phyloP scores from a whole-genome alignment of 2,113 vertebrate genomes.

The Megaleporinus macrocephalus region DNA sequence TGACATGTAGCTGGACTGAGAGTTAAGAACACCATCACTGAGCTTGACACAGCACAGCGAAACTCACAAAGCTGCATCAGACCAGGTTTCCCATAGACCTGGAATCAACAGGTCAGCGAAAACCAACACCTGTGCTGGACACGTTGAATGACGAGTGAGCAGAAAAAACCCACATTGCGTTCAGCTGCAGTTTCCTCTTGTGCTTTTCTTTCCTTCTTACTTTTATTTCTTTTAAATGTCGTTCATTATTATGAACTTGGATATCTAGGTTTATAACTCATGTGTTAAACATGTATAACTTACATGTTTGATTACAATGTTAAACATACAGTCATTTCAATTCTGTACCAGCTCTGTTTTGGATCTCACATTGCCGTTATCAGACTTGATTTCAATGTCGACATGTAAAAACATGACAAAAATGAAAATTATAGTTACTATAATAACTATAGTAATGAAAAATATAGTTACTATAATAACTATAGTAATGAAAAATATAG shows the following conservation, averaged over 20 bases:
- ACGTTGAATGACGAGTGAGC: not conserved
- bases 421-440: no score
- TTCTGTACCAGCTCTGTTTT: no score
- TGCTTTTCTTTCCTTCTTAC: conserved; percentile 9
- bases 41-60: conserved; percentile 21
- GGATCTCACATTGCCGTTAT: no score
- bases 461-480: no score
- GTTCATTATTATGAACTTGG: no score
- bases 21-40: not conserved
- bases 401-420: no score
- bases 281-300: conserved; percentile 8
- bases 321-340: no score
- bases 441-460: no score
- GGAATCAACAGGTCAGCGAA: conserved; percentile 14
- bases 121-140: conserved; percentile 3
- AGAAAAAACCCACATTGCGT: not conserved
- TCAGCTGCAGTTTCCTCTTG: not conserved
- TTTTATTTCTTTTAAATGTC: conserved; percentile 17
- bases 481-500: no score
- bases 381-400: no score
- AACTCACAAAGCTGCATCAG: conserved; percentile 8
- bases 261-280: not conserved
- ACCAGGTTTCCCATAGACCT: conserved; percentile 30
- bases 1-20: not conserved
- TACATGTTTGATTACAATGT: no score